A percentile compares a stretch with the other conserved stretches of the same genome.
Conservation (phyloP, 2,888 invertebrate species). For the Julus scandinavius region DNA sequence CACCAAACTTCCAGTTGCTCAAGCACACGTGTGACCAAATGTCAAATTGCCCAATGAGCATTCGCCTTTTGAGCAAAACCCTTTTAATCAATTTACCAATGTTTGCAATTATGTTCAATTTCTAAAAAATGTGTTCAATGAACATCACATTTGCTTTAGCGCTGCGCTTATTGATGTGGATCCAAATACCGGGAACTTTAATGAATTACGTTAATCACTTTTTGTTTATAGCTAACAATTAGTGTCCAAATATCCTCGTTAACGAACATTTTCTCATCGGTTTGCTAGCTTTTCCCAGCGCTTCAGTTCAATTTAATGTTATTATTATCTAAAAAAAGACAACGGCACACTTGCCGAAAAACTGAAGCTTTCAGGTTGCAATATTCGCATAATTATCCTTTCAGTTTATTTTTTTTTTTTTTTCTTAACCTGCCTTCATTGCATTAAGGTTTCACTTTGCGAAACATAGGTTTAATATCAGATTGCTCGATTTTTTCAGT, state of each 20-base stretch:
- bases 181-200: not conserved
- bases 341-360: not conserved
- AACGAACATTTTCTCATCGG: not conserved
- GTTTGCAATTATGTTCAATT: too few relatives aligned
- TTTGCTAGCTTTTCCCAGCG: constrained; percentile 10
- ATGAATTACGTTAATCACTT: not conserved
- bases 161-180: too few relatives aligned
- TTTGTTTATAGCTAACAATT: not conserved
- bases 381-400: not conserved
- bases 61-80: too few relatives aligned
- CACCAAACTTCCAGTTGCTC: too few relatives aligned
- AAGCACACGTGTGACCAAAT: too few relatives aligned
- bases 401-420: not conserved
- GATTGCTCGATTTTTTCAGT: not conserved
- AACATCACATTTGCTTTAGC: too few relatives aligned
- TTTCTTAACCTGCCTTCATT: not conserved
- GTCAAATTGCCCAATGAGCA: too few relatives aligned
- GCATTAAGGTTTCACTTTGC: constrained; percentile 13
- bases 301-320: not conserved
- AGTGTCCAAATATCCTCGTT: not conserved
- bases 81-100: too few relatives aligned
- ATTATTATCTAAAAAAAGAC: not conserved
- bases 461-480: not conserved
- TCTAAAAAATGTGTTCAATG: too few relatives aligned
- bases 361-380: not conserved